phyloP scores from a whole-genome alignment of 2,888 invertebrate species.

The Anagyrus pseudococci region DNA sequence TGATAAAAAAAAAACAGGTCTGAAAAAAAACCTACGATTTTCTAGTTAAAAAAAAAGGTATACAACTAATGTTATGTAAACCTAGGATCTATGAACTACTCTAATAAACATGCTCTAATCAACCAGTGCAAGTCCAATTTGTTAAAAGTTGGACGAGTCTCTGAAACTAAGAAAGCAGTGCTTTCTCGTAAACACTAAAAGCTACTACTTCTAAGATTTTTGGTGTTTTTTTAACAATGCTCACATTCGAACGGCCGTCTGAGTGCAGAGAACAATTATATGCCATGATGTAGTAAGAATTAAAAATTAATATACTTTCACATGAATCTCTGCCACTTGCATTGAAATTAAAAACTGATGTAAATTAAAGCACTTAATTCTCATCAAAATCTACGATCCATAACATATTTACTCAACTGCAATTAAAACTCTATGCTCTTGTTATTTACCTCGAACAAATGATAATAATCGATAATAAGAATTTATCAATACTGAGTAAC shows the following conservation, averaged over 20 bases:
- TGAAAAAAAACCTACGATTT: background rate
- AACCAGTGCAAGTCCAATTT: conserved; percentile 13
- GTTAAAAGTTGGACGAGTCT: conserved; percentile 8
- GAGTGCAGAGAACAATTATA: conserved; percentile 54
- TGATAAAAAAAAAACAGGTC: too few relatives aligned
- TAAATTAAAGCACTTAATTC: conserved; percentile 27
- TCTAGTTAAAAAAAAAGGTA: conserved; percentile 5
- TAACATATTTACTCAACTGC: conserved; percentile 4
- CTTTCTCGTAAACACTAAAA: background rate
- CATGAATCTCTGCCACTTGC: conserved; percentile 49
- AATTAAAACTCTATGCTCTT: conserved; percentile 13
- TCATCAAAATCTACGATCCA: conserved; percentile 22
- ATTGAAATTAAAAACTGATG: conserved; percentile 13
- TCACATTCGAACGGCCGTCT: conserved; percentile 59
- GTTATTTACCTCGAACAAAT: conserved; percentile 6
- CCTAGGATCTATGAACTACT: conserved; percentile 10
- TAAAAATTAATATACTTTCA: conserved; percentile 35
- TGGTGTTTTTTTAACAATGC: conserved; percentile 53
- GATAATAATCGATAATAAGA: conserved; percentile 3
- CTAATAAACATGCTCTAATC: conserved; percentile 25
- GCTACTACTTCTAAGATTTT: background rate
- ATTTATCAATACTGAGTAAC: conserved; percentile 1
- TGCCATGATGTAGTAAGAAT: conserved; percentile 50
- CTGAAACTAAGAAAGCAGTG: conserved; percentile 17
- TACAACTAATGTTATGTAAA: conserved; percentile 8